Evolutionary conservation across 2,113 vertebrate species (phyloP).

Genomic region (Rattus rattus): DNA sequence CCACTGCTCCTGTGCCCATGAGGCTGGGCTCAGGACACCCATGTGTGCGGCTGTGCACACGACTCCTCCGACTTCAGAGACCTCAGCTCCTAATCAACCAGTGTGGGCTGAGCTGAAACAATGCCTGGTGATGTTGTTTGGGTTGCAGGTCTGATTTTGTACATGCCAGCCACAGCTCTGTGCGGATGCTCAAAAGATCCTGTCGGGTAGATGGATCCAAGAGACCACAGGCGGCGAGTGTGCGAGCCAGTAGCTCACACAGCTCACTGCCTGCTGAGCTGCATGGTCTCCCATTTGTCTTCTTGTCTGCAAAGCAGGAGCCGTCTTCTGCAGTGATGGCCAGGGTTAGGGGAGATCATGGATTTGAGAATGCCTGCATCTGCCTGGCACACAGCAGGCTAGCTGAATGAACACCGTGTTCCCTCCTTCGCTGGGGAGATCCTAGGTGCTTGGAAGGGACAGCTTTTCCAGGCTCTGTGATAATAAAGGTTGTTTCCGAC

Average conservation of each 20-base stretch:
- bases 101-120: neutral
- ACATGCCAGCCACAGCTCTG: neutral
- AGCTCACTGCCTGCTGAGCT: neutral
- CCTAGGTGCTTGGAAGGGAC: neutral
- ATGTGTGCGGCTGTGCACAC: neutral
- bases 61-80: neutral
- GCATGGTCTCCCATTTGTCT: neutral
- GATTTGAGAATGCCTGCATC: neutral
- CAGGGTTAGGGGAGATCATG: neutral
- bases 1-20: neutral
- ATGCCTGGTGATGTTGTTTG: neutral
- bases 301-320: neutral
- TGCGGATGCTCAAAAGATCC: neutral
- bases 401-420: neutral
- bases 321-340: rapidly evolving
- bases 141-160: neutral
- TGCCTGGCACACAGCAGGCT: neutral
- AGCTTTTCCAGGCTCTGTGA: neutral
- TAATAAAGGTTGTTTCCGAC: neutral
- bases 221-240: neutral
- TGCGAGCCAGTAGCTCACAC: neutral
- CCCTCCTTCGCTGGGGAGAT: neutral
- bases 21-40: neutral
- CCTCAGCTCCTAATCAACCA: neutral
- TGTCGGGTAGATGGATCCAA: neutral